Conservation (phyloP, 2,888 invertebrate genomes). For the Drosophila neoperkinsi region DNA sequence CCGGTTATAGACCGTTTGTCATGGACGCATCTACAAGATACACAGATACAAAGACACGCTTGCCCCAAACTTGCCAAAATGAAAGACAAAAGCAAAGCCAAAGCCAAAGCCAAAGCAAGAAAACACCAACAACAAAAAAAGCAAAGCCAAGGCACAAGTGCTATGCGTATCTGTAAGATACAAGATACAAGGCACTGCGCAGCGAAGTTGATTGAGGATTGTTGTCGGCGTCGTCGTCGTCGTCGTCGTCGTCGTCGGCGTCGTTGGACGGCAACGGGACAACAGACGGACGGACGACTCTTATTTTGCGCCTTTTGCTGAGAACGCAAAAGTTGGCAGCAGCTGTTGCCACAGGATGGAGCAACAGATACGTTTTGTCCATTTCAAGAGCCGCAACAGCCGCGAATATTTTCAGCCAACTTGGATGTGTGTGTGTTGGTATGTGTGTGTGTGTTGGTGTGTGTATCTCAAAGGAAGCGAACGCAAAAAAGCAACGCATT, state of each 20-base stretch:
- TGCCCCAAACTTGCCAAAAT: slow-evolving; percentile 17
- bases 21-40: slow-evolving; percentile 37
- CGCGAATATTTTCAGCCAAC: slow-evolving; percentile 32
- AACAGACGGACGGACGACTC: slow-evolving; percentile 23
- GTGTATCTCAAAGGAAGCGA: slow-evolving; percentile 51
- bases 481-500: slow-evolving; percentile 37
- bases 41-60: slow-evolving; percentile 12
- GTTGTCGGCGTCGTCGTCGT: slow-evolving; percentile 26
- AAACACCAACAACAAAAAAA: not conserved
- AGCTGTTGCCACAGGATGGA: slow-evolving; percentile 68
- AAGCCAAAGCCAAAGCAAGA: slow-evolving; percentile 24
- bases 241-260: slow-evolving; percentile 17
- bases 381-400: slow-evolving; percentile 25
- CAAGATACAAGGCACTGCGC: slow-evolving; percentile 45
- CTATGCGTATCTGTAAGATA: slow-evolving; percentile 64
- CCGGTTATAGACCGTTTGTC: slow-evolving; percentile 70
- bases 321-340: slow-evolving; percentile 63
- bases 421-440: slow-evolving; percentile 19
- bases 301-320: slow-evolving; percentile 65
- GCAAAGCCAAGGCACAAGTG: slow-evolving; percentile 57
- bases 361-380: slow-evolving; percentile 69
- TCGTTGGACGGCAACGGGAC: slow-evolving; percentile 21
- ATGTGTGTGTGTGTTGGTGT: slow-evolving; percentile 25
- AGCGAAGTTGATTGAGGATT: slow-evolving; percentile 69
- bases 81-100: slow-evolving; percentile 29